Conservation (phyloP, 2,888 invertebrate genomes). For the Sericinus montela region DNA sequence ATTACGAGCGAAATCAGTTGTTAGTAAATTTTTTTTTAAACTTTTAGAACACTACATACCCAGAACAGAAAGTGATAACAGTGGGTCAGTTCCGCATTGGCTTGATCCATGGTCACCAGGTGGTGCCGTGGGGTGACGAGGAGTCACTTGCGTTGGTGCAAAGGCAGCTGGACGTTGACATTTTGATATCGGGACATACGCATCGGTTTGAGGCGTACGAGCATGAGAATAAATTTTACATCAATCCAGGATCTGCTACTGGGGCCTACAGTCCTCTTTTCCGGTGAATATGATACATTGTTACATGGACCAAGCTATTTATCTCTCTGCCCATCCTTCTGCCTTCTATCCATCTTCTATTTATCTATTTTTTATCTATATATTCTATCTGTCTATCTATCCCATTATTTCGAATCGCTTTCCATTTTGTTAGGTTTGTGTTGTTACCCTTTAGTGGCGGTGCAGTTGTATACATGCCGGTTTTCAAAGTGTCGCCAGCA, state of each 20-base stretch:
- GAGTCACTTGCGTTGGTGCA: conserved; percentile 96
- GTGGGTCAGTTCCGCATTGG: conserved; percentile 99
- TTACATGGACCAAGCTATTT: too few relatives aligned
- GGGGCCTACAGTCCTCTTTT: conserved; percentile 97
- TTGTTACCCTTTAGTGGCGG: too few relatives aligned
- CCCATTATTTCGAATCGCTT: too few relatives aligned
- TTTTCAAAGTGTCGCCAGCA: too few relatives aligned
- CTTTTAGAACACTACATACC: conserved; percentile 91
- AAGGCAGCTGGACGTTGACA: conserved; percentile 98
- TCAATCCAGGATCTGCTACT: conserved; percentile 99
- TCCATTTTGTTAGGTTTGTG: too few relatives aligned
- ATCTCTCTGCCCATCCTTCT: too few relatives aligned
- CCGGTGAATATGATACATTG: conserved; percentile 76
- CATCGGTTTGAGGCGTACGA: conserved; percentile 99
- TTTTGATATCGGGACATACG: conserved; percentile 98
- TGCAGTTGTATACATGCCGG: too few relatives aligned
- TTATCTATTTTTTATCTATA: too few relatives aligned
- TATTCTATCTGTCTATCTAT: too few relatives aligned
- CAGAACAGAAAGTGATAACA: conserved; percentile 99
- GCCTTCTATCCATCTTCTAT: too few relatives aligned
- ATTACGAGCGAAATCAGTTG: too few relatives aligned
- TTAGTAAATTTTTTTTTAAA: neutral
- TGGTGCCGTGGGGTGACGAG: conserved; percentile 98
- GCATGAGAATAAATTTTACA: conserved; percentile 98
- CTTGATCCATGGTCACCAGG: conserved; percentile 97